Evolutionary conservation across 2,888 invertebrate species (phyloP).

Genomic region (Bedellia somnulentella): DNA sequence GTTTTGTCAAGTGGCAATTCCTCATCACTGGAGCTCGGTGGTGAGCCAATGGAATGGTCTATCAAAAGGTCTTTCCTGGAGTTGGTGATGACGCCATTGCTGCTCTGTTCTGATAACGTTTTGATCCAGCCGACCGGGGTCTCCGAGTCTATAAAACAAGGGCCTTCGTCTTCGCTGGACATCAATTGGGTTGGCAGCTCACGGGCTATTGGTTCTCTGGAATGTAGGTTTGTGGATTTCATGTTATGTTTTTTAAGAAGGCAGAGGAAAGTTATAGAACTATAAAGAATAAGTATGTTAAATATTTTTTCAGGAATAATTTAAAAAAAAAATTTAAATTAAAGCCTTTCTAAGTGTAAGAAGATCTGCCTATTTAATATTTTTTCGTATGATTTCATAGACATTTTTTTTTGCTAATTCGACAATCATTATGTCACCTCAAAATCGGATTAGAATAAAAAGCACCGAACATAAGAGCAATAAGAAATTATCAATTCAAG

Average conservation of each 20-base stretch:
- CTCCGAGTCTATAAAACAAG: conserved; percentile 46
- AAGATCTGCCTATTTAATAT: no score
- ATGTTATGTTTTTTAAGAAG: no score
- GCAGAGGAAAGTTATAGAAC: not conserved
- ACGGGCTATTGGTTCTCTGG: conserved; percentile 57
- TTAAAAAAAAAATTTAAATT: no score
- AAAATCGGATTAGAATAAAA: no score
- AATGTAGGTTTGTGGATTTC: no score
- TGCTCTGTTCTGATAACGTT: conserved; percentile 36
- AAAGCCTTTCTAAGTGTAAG: no score
- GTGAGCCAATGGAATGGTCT: conserved; percentile 37
- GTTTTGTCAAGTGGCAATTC: conserved; percentile 14
- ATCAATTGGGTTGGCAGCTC: conserved; percentile 50
- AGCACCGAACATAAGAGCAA: no score
- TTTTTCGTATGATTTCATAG: no score
- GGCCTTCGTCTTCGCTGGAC: conserved; percentile 53
- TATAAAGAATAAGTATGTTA: not conserved
- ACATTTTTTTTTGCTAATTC: no score
- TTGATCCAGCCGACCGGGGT: conserved; percentile 48
- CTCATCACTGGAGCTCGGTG: conserved; percentile 26
- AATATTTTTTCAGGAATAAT: no score
- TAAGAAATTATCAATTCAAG: no score
- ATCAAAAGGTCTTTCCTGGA: conserved; percentile 53
- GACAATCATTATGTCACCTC: no score
- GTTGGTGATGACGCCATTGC: conserved; percentile 34